phyloP scores from a whole-genome alignment of 2,888 invertebrate species.

The Drosophila conformis region DNA sequence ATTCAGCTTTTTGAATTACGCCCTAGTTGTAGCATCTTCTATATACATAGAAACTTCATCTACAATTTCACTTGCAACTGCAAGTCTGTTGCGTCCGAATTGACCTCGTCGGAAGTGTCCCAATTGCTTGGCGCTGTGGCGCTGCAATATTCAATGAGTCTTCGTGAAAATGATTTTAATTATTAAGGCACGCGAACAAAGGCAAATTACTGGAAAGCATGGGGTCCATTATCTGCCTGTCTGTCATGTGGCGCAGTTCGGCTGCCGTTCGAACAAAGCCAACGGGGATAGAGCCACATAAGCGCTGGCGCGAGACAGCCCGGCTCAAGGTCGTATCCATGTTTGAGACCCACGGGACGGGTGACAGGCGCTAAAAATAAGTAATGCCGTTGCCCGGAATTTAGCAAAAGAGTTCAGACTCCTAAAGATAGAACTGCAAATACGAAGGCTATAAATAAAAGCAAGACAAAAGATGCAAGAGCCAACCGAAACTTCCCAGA shows the following conservation, averaged over 20 bases:
- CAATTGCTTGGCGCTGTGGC: slow-evolving; percentile 9
- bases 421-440: slow-evolving; percentile 69
- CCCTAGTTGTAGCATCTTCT: slow-evolving; percentile 41
- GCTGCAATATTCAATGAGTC: slow-evolving; percentile 18
- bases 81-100: not conserved
- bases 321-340: slow-evolving; percentile 68
- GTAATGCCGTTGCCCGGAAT: slow-evolving; percentile 64
- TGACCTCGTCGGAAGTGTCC: not conserved
- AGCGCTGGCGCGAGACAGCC: not conserved
- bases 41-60: slow-evolving; percentile 14
- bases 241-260: slow-evolving; percentile 38
- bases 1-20: slow-evolving; percentile 47
- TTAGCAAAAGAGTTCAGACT: slow-evolving; percentile 43
- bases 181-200: slow-evolving; percentile 27
- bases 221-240: slow-evolving; percentile 43
- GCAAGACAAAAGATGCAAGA: slow-evolving; percentile 32
- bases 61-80: slow-evolving; percentile 24
- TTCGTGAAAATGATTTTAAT: not conserved
- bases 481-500: slow-evolving; percentile 59
- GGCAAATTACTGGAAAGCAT: slow-evolving; percentile 11
- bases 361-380: slow-evolving; percentile 61
- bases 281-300: not conserved
- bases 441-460: slow-evolving; percentile 65
- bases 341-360: slow-evolving; percentile 40
- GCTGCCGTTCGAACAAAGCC: slow-evolving; percentile 32